Evolutionary conservation across 2,888 invertebrate genomes (phyloP).

Genomic region (Aleiodes alternator): DNA sequence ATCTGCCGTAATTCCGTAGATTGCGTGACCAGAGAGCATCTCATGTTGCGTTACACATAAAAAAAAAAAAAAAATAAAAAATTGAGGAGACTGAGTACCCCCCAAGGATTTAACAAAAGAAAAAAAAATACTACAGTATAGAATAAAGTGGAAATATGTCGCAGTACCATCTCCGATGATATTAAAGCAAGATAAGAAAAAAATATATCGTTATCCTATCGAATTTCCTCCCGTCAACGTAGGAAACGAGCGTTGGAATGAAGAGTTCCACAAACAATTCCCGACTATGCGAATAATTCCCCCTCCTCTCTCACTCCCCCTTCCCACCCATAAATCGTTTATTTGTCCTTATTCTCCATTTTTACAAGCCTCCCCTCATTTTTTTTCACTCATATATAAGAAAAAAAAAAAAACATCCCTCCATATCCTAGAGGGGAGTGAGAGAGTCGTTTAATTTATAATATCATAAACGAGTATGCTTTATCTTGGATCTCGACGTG

Average conservation of each 20-base stretch:
- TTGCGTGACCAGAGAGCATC: conserved; percentile 39
- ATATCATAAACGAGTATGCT: conserved; percentile 38
- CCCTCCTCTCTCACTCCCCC: too few species aligned
- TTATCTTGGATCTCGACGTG: conserved; percentile 36
- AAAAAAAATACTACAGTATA: too few species aligned
- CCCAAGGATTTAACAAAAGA: neutral
- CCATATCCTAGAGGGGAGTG: neutral
- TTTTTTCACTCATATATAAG: neutral
- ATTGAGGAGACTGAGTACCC: neutral
- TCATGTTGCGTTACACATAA: conserved; percentile 9
- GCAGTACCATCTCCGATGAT: conserved; percentile 3
- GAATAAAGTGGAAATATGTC: conserved; percentile 14
- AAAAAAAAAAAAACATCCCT: neutral
- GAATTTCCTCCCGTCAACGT: conserved; percentile 26
- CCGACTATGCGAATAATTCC: too few species aligned
- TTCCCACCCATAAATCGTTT: neutral
- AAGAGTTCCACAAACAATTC: too few species aligned
- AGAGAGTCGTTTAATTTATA: conserved; percentile 36
- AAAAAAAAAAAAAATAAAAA: neutral
- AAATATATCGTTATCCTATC: conserved; percentile 36
- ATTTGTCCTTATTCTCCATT: conserved; percentile 4
- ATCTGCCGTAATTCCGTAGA: conserved; percentile 22
- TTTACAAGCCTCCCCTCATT: neutral
- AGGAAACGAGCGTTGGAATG: neutral
- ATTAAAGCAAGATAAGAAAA: neutral